Conservation (phyloP, 1,140 invertebrate genomes). For the Zaprionus ornatus region DNA sequence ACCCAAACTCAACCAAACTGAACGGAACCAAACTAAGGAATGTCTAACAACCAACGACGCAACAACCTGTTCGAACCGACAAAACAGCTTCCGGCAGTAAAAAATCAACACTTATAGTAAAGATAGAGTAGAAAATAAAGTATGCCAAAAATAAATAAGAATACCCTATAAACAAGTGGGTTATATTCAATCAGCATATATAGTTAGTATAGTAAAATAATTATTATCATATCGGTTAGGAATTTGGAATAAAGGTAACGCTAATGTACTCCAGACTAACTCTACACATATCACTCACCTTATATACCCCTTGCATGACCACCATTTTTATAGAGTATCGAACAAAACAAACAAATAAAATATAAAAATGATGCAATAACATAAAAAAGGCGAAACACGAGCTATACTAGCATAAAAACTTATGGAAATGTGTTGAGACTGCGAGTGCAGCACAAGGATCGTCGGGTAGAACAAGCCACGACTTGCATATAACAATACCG, state of each 20-base stretch:
- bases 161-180: not conserved
- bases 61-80: slow-evolving; percentile 18
- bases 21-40: not conserved
- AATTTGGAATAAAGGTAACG: not conserved
- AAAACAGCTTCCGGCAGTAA: slow-evolving; percentile 28
- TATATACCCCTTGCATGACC: not conserved
- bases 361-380: slow-evolving; percentile 31
- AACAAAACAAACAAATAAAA: slow-evolving; percentile 34
- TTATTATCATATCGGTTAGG: not conserved
- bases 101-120: not conserved
- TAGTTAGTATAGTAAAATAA: not conserved
- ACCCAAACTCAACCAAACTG: slow-evolving; percentile 19
- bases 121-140: not conserved
- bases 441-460: slow-evolving; percentile 13
- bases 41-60: not conserved
- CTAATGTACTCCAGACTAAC: not conserved
- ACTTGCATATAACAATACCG: slow-evolving; percentile 10
- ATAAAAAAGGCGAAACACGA: slow-evolving; percentile 19
- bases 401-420: slow-evolving; percentile 63
- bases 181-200: too few species aligned
- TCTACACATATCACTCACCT: not conserved
- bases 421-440: slow-evolving; percentile 63
- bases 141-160: not conserved
- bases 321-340: not conserved
- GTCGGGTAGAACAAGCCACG: slow-evolving; percentile 1